Percentiles rank a stretch among this genome's conserved stretches.
These are phyloP conservation scores for Tamandua tetradactyla DNA, from an alignment of 2,797 vertebrate species.

Conservation along the genomic window DNA sequence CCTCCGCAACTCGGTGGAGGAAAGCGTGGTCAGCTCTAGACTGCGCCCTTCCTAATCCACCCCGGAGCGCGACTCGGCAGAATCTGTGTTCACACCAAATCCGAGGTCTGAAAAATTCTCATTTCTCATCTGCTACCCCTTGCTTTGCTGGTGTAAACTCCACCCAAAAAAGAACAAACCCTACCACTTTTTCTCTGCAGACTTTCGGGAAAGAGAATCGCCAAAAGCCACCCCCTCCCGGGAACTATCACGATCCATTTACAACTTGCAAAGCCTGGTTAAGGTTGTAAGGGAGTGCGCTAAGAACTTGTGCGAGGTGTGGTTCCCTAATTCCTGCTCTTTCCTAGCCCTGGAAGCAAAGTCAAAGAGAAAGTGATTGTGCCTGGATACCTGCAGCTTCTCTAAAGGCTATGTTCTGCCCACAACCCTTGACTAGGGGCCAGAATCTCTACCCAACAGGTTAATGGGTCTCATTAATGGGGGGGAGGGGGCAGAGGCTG, in stretches of 20 bases:
- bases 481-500: neutral
- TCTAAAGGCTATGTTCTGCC: neutral
- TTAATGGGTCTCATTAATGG: no score
- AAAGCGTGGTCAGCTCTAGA: rapidly evolving
- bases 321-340: neutral
- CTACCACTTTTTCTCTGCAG: neutral
- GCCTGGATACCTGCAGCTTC: neutral
- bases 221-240: neutral
- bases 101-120: neutral
- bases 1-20: rapidly evolving
- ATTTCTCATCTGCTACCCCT: neutral
- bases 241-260: neutral
- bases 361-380: neutral
- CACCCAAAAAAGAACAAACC: neutral
- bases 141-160: neutral
- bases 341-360: neutral
- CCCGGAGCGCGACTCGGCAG: rapidly evolving
- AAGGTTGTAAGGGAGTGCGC: neutral
- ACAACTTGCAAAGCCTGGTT: no score
- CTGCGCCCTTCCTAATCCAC: rapidly evolving
- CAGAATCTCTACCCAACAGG: neutral
- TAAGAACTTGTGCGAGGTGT: rapidly evolving
- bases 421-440: neutral
- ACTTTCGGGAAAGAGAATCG: neutral
- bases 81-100: neutral